Evolutionary conservation across 2,113 vertebrate genomes (phyloP), one percentile per base, ranked within the genome.

Genomic region (Bambusicola thoracicus): DNA sequence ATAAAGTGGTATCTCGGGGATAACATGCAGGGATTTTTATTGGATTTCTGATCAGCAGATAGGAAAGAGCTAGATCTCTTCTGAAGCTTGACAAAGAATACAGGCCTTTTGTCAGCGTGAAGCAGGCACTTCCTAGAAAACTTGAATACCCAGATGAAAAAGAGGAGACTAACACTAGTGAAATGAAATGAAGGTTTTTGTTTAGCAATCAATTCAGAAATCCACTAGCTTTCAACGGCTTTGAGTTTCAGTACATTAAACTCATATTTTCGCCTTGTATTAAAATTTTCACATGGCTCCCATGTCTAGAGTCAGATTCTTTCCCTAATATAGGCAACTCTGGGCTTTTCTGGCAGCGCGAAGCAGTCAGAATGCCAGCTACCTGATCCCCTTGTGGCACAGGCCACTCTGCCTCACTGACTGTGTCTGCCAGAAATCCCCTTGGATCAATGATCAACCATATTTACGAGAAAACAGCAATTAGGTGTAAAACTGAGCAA

Each of bases 251-350:
- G 87, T 86, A 83, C 90, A 91, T 92, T 91, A 90, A 93, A 85
- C 85, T 90, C 93, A 68, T 95, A 95, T 95, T 95, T 97, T 92
- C 65, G 88, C 48, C 80, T 68, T 93, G 91, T 94, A 94, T 81
- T 78, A 92, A 91, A 92, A 89, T 88, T 91, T 91, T 85, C 51
- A 67, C 3, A 1, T 81, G 62, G 80, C 90, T 95, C 0, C 0
- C 48, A 67, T 83, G 76, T 51, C 73, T 18, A 20, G 56, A 83
- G 76, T 78, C 79, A 94, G 68, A 89, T 94, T 94, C 80, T 91
- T 95, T 90, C 65, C 87, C 91, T 85, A 86, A 94, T 92, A 92
- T 80, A 92, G 92, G 68, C 89, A 92, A 89, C 87, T 88, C 85
- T 91, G 56, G 81, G 81, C 55, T 72, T 91, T 87, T 59, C 85